phyloP scores from a whole-genome alignment of 1,140 invertebrate genomes.

The Panagrolaimus sp. region DNA sequence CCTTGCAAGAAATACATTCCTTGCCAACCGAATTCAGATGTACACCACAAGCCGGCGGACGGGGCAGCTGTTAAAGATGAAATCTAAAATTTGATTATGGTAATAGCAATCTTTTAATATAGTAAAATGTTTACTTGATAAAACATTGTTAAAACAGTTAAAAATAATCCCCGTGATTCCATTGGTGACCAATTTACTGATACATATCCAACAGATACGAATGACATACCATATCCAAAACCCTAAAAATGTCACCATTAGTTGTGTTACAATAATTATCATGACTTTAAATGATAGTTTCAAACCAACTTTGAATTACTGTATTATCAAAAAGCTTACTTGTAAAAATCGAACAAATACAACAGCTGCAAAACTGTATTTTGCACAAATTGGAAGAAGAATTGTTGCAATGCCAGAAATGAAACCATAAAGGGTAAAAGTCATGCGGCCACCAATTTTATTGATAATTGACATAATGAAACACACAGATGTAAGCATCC shows the following conservation, averaged over 20 bases:
- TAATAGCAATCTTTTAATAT: too few species aligned
- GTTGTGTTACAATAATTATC: too few species aligned
- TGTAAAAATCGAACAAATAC: not conserved
- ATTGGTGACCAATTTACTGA: not conserved
- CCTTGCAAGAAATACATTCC: not conserved
- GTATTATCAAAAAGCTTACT: not conserved
- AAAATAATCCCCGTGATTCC: not conserved
- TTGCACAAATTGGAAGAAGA: not conserved
- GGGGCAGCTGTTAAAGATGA: not conserved
- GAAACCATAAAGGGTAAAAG: slow-evolving; percentile 4
- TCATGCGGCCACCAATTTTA: not conserved
- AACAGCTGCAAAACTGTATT: not conserved
- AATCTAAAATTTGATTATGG: not conserved
- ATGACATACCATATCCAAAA: not conserved
- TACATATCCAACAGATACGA: slow-evolving; percentile 5
- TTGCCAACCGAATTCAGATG: not conserved
- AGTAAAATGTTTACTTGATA: too few species aligned
- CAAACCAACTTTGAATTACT: too few species aligned
- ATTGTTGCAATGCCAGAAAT: not conserved
- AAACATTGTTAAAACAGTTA: not conserved
- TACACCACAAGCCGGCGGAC: not conserved
- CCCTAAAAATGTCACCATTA: not conserved
- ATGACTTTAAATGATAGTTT: too few species aligned
- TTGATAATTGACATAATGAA: too few species aligned
- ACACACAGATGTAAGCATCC: not conserved